These are phyloP conservation scores for Microctenopoma lineatum DNA, from an alignment of 2,797 vertebrate species.

Conservation along the genomic window DNA sequence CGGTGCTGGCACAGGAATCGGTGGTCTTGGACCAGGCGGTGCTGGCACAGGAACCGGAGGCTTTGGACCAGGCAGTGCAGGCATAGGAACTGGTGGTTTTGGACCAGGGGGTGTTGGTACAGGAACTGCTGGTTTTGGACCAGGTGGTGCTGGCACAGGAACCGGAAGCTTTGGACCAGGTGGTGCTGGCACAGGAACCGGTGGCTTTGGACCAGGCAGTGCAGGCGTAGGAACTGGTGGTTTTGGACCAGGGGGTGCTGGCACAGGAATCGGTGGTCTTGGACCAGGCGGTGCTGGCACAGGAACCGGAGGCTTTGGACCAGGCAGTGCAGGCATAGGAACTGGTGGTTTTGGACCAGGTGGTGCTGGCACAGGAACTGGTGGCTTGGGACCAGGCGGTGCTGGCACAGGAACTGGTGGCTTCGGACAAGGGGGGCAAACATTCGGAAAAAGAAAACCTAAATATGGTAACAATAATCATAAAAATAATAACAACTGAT, in stretches of 20 bases:
- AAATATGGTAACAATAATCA: conserved; percentile 57
- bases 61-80: conserved; percentile 27
- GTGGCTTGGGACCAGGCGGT: neutral
- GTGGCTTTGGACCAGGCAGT: conserved; percentile 2
- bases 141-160: conserved; percentile 35
- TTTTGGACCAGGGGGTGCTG: conserved; percentile 31
- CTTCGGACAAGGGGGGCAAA: conserved; percentile 16
- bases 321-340: conserved; percentile 36
- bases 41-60: conserved; percentile 25
- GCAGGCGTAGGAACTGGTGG: conserved; percentile 30
- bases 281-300: conserved; percentile 37
- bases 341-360: conserved; percentile 46
- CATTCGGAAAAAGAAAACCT: conserved; percentile 66
- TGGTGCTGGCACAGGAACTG: conserved; percentile 30
- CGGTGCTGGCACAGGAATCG: conserved; percentile 38
- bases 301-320: conserved; percentile 44
- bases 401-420: too few species aligned
- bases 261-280: conserved; percentile 32
- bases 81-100: conserved; percentile 23
- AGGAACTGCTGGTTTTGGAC: conserved; percentile 43
- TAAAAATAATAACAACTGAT: too few species aligned
- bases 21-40: conserved; percentile 28
- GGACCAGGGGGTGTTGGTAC: conserved; percentile 44
- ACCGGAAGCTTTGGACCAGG: conserved; percentile 32
- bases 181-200: conserved; percentile 24